Percentiles rank a stretch among this genome's conserved stretches.
Evolutionary conservation across 2,888 invertebrate species (phyloP).

Genomic region (Druceiella hillmani): DNA sequence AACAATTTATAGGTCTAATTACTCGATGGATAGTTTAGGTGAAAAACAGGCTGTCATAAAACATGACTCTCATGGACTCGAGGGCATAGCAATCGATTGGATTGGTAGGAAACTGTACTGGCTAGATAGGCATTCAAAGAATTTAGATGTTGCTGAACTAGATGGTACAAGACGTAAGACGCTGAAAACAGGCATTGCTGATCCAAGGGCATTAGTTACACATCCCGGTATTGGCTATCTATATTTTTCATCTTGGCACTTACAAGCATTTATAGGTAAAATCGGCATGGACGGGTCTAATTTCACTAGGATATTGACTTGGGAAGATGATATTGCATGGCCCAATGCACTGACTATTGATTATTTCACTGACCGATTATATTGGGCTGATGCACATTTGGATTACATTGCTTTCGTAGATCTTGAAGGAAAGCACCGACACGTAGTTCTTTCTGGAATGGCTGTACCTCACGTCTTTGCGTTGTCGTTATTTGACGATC

Average conservation of each 20-base stretch:
- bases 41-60: constrained; percentile 79
- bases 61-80: constrained; percentile 94
- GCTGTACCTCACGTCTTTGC: constrained; percentile 95
- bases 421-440: constrained; percentile 84
- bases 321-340: constrained; percentile 96
- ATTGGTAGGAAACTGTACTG: constrained; percentile 93
- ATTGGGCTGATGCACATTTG: constrained; percentile 97
- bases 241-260: constrained; percentile 95
- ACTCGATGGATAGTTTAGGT: constrained; percentile 49
- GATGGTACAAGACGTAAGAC: constrained; percentile 90
- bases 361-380: constrained; percentile 90
- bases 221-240: constrained; percentile 92
- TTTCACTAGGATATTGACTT: constrained; percentile 80
- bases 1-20: constrained; percentile 78
- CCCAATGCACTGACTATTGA: constrained; percentile 97
- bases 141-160: constrained; percentile 91
- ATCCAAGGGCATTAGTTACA: constrained; percentile 91
- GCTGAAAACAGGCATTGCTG: constrained; percentile 80
- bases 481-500: constrained; percentile 88
- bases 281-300: constrained; percentile 96
- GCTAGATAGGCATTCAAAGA: constrained; percentile 92
- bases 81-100: constrained; percentile 97
- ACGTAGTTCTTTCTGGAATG: constrained; percentile 71
- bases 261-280: constrained; percentile 93
- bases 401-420: constrained; percentile 96